phyloP scores from a whole-genome alignment of 2,888 invertebrate species.

The Teinopalpus imperialis region DNA sequence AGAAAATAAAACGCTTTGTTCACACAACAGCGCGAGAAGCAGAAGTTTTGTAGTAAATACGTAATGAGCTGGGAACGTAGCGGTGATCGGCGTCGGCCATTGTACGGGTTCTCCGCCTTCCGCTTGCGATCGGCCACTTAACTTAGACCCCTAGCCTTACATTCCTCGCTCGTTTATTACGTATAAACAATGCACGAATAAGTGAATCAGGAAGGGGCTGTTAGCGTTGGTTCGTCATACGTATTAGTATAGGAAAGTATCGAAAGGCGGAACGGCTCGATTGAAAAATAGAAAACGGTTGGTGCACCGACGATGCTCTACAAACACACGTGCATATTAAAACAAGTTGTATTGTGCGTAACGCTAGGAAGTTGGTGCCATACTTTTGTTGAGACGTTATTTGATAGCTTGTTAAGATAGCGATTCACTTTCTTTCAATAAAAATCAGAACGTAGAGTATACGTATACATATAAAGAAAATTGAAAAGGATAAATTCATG shows the following conservation, averaged over 20 bases:
- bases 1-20: conserved; percentile 35
- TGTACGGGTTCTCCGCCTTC: conserved; percentile 74
- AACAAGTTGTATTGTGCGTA: conserved; percentile 38
- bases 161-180: conserved; percentile 45
- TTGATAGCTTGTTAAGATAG: conserved; percentile 3
- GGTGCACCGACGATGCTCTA: conserved; percentile 50
- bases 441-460: too few species aligned
- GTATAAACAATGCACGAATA: conserved; percentile 35
- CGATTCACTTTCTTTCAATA: conserved; percentile 15
- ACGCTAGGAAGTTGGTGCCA: conserved; percentile 34
- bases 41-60: conserved; percentile 70
- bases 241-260: conserved; percentile 72
- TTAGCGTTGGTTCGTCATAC: conserved; percentile 45
- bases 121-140: conserved; percentile 57
- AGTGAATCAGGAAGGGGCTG: conserved; percentile 45
- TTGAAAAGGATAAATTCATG: too few species aligned
- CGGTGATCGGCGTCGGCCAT: conserved; percentile 70
- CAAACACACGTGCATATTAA: conserved; percentile 51
- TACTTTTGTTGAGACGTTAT: conserved; percentile 20
- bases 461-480: too few species aligned
- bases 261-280: conserved; percentile 74
- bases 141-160: conserved; percentile 52
- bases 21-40: conserved; percentile 50
- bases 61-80: conserved; percentile 75
- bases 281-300: conserved; percentile 73